Conservation (phyloP, 2,888 invertebrate species). For the Tenthredo notha region DNA sequence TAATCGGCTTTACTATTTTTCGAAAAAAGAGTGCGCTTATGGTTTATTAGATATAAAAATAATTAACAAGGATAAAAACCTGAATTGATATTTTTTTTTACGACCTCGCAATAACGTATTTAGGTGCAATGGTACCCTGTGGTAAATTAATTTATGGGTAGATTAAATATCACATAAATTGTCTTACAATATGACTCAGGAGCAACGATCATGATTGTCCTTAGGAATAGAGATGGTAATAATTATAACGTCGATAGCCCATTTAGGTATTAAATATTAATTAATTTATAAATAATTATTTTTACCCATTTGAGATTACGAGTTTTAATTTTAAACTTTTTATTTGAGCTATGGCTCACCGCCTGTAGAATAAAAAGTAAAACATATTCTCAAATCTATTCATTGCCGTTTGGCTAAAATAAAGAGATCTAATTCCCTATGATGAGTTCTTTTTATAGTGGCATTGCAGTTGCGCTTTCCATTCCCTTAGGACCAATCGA, state of each 20-base stretch:
- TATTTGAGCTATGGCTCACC: conserved; percentile 40
- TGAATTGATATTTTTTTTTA: background rate
- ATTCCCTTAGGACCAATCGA: background rate
- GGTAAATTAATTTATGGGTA: conserved; percentile 44
- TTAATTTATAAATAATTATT: conserved; percentile 37
- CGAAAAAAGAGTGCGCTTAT: background rate
- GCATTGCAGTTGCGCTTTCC: conserved; percentile 24
- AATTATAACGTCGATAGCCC: conserved; percentile 46
- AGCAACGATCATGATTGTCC: conserved; percentile 56
- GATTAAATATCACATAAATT: conserved; percentile 55
- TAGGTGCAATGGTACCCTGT: conserved; percentile 36
- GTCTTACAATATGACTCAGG: conserved; percentile 53
- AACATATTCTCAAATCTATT: background rate
- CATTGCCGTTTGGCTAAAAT: background rate
- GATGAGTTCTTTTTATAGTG: conserved; percentile 25
- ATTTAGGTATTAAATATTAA: conserved; percentile 43
- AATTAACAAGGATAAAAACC: conserved; percentile 23
- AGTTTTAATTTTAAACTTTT: background rate
- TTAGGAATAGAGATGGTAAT: conserved; percentile 49
- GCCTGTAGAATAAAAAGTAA: conserved; percentile 6
- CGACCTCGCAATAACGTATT: conserved; percentile 5
- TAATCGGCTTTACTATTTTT: background rate
- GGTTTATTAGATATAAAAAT: conserved; percentile 34
- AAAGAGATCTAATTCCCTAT: conserved; percentile 31
- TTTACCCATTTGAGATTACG: background rate